Evolutionary conservation across 2,797 vertebrate genomes (phyloP).

Genomic region (Lerista edwardsae): DNA sequence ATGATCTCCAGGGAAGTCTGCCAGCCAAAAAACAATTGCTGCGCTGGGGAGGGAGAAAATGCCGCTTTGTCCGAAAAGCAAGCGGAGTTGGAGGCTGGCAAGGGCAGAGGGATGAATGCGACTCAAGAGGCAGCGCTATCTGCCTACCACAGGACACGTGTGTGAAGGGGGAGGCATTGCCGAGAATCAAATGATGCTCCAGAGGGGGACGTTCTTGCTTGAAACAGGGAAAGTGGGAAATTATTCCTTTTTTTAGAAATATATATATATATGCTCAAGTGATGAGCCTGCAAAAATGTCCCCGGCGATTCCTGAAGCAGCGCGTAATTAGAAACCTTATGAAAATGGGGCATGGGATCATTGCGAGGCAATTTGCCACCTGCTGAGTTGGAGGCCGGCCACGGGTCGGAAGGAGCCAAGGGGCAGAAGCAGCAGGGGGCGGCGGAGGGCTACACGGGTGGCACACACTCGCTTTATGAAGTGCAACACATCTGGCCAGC

Average conservation of each 20-base stretch:
- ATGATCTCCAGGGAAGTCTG: conserved; percentile 8
- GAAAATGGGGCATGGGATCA: conserved; percentile 12
- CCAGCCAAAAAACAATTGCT: neutral
- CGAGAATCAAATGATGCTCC: neutral
- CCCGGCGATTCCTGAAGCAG: neutral
- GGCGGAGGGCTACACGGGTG: neutral
- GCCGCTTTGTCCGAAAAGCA: conserved; percentile 13
- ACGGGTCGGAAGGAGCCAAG: neutral
- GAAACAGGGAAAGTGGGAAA: neutral
- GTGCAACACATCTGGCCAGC: neutral
- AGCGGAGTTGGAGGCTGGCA: neutral
- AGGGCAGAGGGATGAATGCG: neutral
- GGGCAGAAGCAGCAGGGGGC: neutral
- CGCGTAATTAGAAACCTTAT: conserved; percentile 7
- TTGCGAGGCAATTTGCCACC: conserved; percentile 4
- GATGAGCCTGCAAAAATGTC: neutral
- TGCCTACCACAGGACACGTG: conserved; percentile 1
- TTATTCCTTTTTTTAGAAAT: neutral
- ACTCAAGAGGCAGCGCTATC: neutral
- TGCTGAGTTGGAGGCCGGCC: neutral
- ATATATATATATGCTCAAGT: neutral
- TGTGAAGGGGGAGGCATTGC: neutral
- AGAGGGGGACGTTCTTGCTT: neutral
- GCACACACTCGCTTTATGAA: neutral
- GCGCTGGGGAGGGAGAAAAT: neutral